Evolutionary conservation across 2,888 invertebrate species (phyloP), one percentile per base, ranked within the genome.

Genomic region (Chaetogeoica ovagalla): DNA sequence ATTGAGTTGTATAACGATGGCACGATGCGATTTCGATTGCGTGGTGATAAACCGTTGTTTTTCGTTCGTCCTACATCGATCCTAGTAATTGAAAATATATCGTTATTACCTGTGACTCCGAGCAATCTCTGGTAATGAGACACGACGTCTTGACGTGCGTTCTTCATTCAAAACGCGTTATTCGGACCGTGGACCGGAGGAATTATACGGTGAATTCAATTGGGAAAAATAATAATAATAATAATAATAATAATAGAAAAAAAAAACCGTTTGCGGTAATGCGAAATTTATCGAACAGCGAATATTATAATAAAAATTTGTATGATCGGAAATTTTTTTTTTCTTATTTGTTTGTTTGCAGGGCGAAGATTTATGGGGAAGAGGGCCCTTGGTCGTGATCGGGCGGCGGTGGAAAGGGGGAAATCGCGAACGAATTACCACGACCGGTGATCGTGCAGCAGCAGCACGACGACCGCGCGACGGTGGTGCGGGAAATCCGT

Each of bases 71-170:
- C 1, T 11, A 15, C 11, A 48, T 13, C 3, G 1, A 13, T 48
- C 13, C 11, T 48, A 9, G 4, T 30, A 30, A 30, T 30, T 30
- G 48, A 11, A 3, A 48, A 48, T 3, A 11, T 48, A 48, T 48
- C 48, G 48, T 11, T 30, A 30, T 69, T 70, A 79, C 77, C 77
- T 79, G 77, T 79, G 21, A 79, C 70, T 69, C 55, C 68, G 55
- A 79, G 60, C 23, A 55, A 79, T 79, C 77, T 79, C 70, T 70
- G 77, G 77, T 79, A 79, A 69, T 19, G 70, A 79, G 77, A 70
- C 19, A 79, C 63, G 21, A 62, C 62, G 48, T 79, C 77, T 70
- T 70, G 70, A 79, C 77, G 77, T 79, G 39, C 55, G 77, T 79
- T 70, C 77, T 79, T 79, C 77, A 79, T 79, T 77, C 77, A 77